Evolutionary conservation across 2,113 vertebrate genomes (phyloP), one percentile per base, ranked within the genome.

Genomic region (Cariama cristata): DNA sequence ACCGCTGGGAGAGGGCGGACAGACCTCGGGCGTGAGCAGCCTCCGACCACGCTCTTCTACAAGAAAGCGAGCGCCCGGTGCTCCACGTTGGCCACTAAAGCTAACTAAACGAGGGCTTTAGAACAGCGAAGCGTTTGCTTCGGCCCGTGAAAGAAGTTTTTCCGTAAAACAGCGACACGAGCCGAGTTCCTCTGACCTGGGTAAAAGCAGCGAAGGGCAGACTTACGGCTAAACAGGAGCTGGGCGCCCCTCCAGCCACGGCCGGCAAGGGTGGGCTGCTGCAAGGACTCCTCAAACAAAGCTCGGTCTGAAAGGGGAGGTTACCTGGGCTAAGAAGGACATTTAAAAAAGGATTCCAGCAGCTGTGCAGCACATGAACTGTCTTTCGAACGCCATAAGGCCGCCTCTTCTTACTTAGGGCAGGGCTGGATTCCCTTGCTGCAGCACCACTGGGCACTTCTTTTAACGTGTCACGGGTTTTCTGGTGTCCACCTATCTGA

Each of bases 371-470:
- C 68, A 52, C 15, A 9, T 3, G 17, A 35, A 42, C 15, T 30
- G 27, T 7, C 32, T 19, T 35, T 21, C 64, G 58, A 90, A 93
- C 84, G 77, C 73, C 10, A 1, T 1, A 27, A 60, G 55, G 83
- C 86, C 72, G 62, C 30, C 24, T 24, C 13, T 23, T 42, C 17
- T 86, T 32, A 27, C 63, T 52, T 10, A 27, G 72, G 47, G 73
- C 38, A 77, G 56, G 44, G 60, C 64, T 68, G 66, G 62, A 56
- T 52, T 69, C 74, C 85, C 67, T 85, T 0, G 4, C 74, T 64
- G 33, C 6, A 68, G 92, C 62, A 45, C 56, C 58, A 40, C 55
- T 42, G 86, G 95, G 95, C 96, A 90, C 92, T 88, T 96, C 9
- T 68, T 26, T 60, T 52, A 27, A 62, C 0, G 1, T 4, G 4